These are phyloP conservation scores for Branchinecta lynchi DNA, from an alignment of 1,140 invertebrate genomes.

Conservation along the genomic window DNA sequence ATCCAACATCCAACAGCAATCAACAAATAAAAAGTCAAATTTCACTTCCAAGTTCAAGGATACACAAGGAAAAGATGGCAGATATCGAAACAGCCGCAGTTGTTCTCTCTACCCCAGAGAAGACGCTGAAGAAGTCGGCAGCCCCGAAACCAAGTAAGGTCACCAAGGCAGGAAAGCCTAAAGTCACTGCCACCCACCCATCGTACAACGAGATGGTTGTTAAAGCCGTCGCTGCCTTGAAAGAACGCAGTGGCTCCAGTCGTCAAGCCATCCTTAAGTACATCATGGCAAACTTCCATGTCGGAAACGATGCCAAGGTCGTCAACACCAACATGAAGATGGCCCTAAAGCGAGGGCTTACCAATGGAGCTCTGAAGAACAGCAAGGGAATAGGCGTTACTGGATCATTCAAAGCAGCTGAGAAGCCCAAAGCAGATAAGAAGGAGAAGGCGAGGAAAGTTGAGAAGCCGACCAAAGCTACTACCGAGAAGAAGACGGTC, in stretches of 20 bases:
- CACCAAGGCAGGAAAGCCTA: slow-evolving; percentile 14
- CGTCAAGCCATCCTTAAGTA: slow-evolving; percentile 47
- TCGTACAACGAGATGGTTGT: slow-evolving; percentile 32
- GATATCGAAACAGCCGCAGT: no score
- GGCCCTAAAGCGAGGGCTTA: no score
- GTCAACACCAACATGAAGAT: slow-evolving; percentile 43
- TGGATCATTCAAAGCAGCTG: slow-evolving; percentile 16
- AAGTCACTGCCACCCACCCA: slow-evolving; percentile 26
- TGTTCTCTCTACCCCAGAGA: no score
- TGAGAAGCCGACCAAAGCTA: slow-evolving; percentile 17
- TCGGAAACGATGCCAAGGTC: slow-evolving; percentile 38
- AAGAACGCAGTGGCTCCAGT: slow-evolving; percentile 43
- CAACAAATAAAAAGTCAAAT: no score
- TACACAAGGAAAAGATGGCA: no score
- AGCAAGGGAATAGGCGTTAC: slow-evolving; percentile 26
- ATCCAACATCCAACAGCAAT: no score
- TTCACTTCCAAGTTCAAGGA: no score
- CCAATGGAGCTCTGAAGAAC: no score
- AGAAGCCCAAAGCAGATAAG: slow-evolving; percentile 42
- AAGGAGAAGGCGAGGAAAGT: slow-evolving; percentile 28
- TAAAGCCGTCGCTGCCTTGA: slow-evolving; percentile 41
- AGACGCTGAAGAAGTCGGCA: neutral
- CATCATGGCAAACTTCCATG: slow-evolving; percentile 39
- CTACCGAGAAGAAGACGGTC: slow-evolving; percentile 15
- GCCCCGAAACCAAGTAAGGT: slow-evolving; percentile 10